phyloP scores from a whole-genome alignment of 2,888 invertebrate species.

The Cerceris ruficornis region DNA sequence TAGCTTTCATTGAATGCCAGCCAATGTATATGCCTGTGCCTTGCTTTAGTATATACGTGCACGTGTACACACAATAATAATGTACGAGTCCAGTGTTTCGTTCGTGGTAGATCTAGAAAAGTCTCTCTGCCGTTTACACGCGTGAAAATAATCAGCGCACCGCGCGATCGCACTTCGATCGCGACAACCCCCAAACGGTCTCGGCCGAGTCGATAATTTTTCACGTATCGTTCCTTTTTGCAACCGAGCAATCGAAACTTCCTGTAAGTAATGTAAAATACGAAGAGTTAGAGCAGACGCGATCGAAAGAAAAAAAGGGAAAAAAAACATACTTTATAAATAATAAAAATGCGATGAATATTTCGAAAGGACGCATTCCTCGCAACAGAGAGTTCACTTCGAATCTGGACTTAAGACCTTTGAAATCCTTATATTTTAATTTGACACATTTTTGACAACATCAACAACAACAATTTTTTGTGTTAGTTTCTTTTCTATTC shows the following conservation, averaged over 20 bases:
- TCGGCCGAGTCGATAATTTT: conserved; percentile 1
- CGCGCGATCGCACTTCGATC: conserved; percentile 29
- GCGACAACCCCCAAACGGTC: conserved; percentile 15
- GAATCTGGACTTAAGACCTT: conserved; percentile 60
- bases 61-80: conserved; percentile 22
- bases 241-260: conserved; percentile 32
- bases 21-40: conserved; percentile 62
- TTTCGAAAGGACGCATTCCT: conserved; percentile 39
- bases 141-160: conserved; percentile 41
- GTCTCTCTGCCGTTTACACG: conserved; percentile 31
- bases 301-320: conserved; percentile 4
- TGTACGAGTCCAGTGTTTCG: conserved; percentile 27
- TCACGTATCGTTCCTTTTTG: conserved; percentile 31
- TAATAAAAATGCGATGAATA: conserved; percentile 44
- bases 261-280: conserved; percentile 68
- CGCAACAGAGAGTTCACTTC: not conserved
- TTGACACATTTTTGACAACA: conserved; percentile 80
- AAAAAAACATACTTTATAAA: conserved; percentile 57
- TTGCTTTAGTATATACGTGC: conserved; percentile 60
- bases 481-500: conserved; percentile 58
- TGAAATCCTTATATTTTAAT: conserved; percentile 79
- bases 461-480: conserved; percentile 75
- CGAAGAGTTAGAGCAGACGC: conserved; percentile 26
- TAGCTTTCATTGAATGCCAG: conserved; percentile 55
- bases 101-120: conserved; percentile 38